Evolutionary conservation across 1,140 invertebrate genomes (phyloP), one percentile per base, ranked within the genome.

Genomic region (Teleopsis dalmanni): DNA sequence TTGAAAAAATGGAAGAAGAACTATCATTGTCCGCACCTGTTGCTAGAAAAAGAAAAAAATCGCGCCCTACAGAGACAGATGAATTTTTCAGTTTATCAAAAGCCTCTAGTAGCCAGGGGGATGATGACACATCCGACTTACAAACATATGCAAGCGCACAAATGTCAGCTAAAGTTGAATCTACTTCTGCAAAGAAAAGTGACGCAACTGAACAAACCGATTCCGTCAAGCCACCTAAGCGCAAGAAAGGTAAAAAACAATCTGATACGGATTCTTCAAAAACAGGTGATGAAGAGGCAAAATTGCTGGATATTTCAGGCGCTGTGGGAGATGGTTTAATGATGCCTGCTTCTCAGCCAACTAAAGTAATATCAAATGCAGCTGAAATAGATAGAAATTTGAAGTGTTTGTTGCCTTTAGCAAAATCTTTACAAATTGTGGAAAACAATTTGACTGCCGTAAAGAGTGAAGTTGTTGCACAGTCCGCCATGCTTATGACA

Each of bases 91-190:
- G 78, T 63, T 60, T 78, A n/a, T 51, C 67, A 0, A 71, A 70
- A 25, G 57, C 59, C 2, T 57, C 62, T 2, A 57, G 54, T 8
- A 58, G 55, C 19, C 53, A 58, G 33, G 70, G 71, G 37, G 74
- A 73, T 26, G 75, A 76, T 46, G 73, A 75, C 50, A 77, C 76
- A 50, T 78, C 76, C 44, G 76, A 78, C 19, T 59, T 75, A 53
- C 74, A 78, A 59, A 79, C 76, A 49, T 82, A 76, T 65, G 79
- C 76, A 29, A 81, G 80, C 61, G 80, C 79, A 0, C 72, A 74
- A 51, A 78, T 77, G 67, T 78, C 75, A 6, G 72, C 68, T 33
- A 68, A 36, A 67, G 71, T 34, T 60, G 69, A 53, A 56, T 34
- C 45, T 35, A 41, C 35, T 10, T 18, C 23, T 0, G 5, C 60